Percentiles rank a stretch among this genome's conserved stretches.
Evolutionary conservation across 2,888 invertebrate species (phyloP).

Genomic region (Drosophila subsilvestris): DNA sequence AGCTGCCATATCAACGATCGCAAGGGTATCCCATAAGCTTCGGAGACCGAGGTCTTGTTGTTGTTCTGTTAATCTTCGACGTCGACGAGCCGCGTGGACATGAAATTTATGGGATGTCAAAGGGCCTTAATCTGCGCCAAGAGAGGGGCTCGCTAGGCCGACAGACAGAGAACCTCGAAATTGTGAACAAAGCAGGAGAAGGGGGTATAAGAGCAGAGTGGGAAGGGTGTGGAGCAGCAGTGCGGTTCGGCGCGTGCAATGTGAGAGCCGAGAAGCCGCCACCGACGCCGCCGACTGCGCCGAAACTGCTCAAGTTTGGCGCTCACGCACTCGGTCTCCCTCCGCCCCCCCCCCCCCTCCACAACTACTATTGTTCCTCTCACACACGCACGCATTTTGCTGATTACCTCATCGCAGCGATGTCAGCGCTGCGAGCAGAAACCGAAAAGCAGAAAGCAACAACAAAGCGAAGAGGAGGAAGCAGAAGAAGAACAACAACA

Average conservation of each 20-base stretch:
- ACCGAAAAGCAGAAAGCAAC: slow-evolving; percentile 50
- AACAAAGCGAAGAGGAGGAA: slow-evolving; percentile 46
- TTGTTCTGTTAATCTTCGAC: slow-evolving; percentile 51
- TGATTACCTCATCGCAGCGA: slow-evolving; percentile 76
- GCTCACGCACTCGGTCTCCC: slow-evolving; percentile 54
- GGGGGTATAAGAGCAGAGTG: background rate
- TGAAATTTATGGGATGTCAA: slow-evolving; percentile 79
- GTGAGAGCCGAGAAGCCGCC: slow-evolving; percentile 26
- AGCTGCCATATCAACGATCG: slow-evolving; percentile 1
- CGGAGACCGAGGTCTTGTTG: background rate
- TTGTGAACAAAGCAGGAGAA: slow-evolving; percentile 12
- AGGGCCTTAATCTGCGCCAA: slow-evolving; percentile 72
- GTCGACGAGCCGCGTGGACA: slow-evolving; percentile 59
- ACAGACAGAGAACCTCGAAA: slow-evolving; percentile 39
- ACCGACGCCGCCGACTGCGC: no score
- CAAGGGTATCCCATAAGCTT: background rate
- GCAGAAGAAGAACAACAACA: slow-evolving; percentile 53
- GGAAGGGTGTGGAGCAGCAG: slow-evolving; percentile 6
- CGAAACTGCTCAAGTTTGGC: slow-evolving; percentile 52
- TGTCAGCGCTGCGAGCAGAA: slow-evolving; percentile 60
- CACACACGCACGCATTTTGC: slow-evolving; percentile 56
- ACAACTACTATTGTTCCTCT: slow-evolving; percentile 14
- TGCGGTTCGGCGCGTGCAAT: slow-evolving; percentile 62
- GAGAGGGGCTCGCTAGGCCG: slow-evolving; percentile 33
- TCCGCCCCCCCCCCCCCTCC: background rate